A percentile compares a stretch with the other conserved stretches of the same genome.
Evolutionary conservation across 2,797 vertebrate species (phyloP).

Genomic region (Acanthornis magna): DNA sequence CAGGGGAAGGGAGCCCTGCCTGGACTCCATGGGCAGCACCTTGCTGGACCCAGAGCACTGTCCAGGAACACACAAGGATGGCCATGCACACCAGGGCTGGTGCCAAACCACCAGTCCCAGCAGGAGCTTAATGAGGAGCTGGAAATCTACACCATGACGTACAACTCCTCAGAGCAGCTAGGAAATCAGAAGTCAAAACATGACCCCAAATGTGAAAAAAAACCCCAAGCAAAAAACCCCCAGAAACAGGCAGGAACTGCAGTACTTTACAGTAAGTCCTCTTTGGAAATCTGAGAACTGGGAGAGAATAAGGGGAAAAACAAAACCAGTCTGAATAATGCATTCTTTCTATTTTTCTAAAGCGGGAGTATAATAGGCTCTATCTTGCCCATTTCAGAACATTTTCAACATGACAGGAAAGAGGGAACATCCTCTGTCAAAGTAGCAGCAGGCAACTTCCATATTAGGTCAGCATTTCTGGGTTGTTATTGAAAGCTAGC

Average conservation of each 20-base stretch:
- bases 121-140: background rate
- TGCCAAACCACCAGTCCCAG: background rate
- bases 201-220: background rate
- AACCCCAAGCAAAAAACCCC: background rate
- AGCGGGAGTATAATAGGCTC: background rate
- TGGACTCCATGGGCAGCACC: background rate
- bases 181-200: conserved; percentile 9
- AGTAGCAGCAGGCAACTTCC: conserved; percentile 44
- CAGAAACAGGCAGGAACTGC: background rate
- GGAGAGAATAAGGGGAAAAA: background rate
- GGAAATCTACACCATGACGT: background rate
- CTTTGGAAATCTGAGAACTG: background rate
- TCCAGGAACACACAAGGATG: background rate
- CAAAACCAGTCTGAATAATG: background rate
- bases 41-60: background rate
- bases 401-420: conserved; percentile 19
- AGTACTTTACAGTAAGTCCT: background rate
- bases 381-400: conserved; percentile 25
- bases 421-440: conserved; percentile 27
- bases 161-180: background rate
- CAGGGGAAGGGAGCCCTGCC: background rate
- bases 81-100: background rate
- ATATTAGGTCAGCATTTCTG: conserved; percentile 59
- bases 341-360: conserved; percentile 21
- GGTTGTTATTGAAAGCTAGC: conserved; percentile 41